Base-by-base conservation (phyloP, 2,113 vertebrate genomes). In the Pollachius pollachius region DNA sequence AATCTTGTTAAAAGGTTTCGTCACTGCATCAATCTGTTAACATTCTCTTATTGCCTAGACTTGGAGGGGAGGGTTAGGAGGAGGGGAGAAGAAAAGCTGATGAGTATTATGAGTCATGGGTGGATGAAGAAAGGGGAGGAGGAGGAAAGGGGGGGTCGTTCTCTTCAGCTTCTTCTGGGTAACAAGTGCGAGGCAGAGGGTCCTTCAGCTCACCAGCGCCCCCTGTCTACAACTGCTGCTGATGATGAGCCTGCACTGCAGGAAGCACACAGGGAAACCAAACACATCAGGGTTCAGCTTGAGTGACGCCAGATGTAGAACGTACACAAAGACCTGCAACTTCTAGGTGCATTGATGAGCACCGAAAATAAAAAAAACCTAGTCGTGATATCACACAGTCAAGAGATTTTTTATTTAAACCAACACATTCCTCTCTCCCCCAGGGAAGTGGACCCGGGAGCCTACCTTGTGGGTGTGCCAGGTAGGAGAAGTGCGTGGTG, bases 181-280 rank as follows among this genome's bases (percentile, higher is more conserved):
- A 70, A 77, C 72, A 77, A 83, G 79, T 59, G 57, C 1, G 64
- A 41, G 25, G 19, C 80, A 70, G 82, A 81, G 68, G 80, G 80
- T 77, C 82, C 80, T 73, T 79, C 68, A 6, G 80, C 84, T 79
- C 79, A 61, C 94, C 93, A 93, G 91, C 89, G 91, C 93, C 92
- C 93, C 92, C 93, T 67, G 68, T 74, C 86, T 98, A 99, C 94
- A 99, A 93, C 94, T 98, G 96, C 93, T 97, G 97, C 93, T 98
- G 97, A 91, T 99, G 97, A 90, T 98, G 96, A 92, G 94, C 90
- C 94, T 97, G 97, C 91, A 98, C 96, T 99, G 93, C 79, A 61
- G 65, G 68, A 73, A 63, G 85, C 73, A 88, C 88, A 82, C 5
- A 15, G 30, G 30, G 30, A 34, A 34, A 34, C 30, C 60, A 62